These are phyloP conservation scores for Harlomillsia oculata DNA, from an alignment of 1,140 invertebrate species.

Conservation along the genomic window DNA sequence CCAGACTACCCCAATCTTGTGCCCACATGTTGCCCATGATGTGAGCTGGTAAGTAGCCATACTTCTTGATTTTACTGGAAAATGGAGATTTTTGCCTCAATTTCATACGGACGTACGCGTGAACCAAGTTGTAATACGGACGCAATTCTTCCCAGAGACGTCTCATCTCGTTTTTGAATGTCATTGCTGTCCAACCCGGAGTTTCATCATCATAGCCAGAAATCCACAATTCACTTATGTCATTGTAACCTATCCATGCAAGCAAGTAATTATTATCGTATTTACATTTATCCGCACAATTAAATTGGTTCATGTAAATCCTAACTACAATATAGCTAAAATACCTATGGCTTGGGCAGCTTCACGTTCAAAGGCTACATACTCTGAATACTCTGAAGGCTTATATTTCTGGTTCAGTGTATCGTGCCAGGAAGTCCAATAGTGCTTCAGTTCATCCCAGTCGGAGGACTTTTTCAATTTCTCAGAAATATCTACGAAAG, in stretches of 20 bases:
- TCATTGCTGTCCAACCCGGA: constrained; percentile 36
- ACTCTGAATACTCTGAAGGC: constrained; percentile 1
- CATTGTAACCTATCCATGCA: no score
- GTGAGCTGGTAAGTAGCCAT: constrained; percentile 6
- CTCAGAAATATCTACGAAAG: no score
- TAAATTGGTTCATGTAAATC: no score
- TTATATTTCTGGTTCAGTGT: constrained; percentile 2
- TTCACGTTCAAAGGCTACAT: constrained; percentile 5
- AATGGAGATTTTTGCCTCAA: constrained; percentile 50
- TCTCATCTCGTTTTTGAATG: constrained; percentile 53
- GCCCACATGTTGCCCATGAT: constrained; percentile 9
- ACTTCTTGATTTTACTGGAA: not conserved
- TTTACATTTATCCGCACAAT: no score
- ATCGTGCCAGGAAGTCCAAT: constrained; percentile 50
- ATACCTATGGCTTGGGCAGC: constrained; percentile 3
- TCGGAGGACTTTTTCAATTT: constrained; percentile 40
- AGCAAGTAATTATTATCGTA: not conserved
- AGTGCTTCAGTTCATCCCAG: constrained; percentile 46
- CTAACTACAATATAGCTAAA: not conserved
- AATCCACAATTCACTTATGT: constrained; percentile 2
- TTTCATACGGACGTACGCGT: constrained; percentile 70
- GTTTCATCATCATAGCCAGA: constrained; percentile 11
- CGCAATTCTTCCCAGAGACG: constrained; percentile 60
- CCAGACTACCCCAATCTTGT: constrained; percentile 12
- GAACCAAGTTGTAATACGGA: constrained; percentile 73